Conservation (phyloP, 2,888 invertebrate genomes). For the Eudasyphora cyanicolor region DNA sequence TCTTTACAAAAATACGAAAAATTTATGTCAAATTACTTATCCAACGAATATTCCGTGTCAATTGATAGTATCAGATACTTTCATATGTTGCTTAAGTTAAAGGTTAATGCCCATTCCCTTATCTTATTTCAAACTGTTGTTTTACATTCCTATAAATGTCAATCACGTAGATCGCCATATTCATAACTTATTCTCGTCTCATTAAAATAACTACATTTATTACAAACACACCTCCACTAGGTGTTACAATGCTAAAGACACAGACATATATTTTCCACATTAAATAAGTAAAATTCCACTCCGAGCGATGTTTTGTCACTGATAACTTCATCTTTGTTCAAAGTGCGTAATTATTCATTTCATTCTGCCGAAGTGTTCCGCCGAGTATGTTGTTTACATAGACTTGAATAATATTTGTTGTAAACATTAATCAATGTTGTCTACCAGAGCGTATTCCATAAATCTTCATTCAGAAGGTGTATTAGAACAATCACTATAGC, state of each 20-base stretch:
- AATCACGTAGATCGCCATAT: neutral
- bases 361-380: neutral
- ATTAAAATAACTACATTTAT: neutral
- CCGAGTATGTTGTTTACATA: neutral
- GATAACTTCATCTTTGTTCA: neutral
- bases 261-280: neutral
- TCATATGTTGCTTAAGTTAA: too few species aligned
- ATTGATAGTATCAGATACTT: too few species aligned
- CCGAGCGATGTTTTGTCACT: neutral
- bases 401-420: neutral
- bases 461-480: neutral
- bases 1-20: too few species aligned
- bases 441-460: neutral
- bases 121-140: too few species aligned
- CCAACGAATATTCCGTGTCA: too few species aligned
- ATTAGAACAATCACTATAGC: neutral
- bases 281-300: neutral
- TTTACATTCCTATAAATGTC: slow-evolving; percentile 1
- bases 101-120: too few species aligned
- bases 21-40: too few species aligned
- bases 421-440: slow-evolving; percentile 27
- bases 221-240: neutral
- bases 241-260: neutral
- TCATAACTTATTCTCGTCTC: neutral
- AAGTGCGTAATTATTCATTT: slow-evolving; percentile 31